These are phyloP conservation scores for Bombycilla garrulus DNA, from an alignment of 2,113 vertebrate species.

Conservation along the genomic window DNA sequence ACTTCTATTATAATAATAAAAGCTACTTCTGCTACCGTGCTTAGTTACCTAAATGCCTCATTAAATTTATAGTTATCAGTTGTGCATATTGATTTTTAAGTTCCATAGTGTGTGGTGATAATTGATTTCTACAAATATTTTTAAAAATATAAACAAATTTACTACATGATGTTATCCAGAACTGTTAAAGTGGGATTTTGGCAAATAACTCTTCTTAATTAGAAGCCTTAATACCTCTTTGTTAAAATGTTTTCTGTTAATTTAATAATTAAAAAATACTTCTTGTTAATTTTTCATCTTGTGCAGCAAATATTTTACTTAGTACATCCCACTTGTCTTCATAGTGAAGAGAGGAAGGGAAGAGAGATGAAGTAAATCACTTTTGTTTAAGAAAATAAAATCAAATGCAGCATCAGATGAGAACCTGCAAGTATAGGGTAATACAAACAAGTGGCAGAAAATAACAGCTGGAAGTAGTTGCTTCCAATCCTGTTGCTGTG, in stretches of 20 bases:
- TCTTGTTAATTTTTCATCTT: background rate
- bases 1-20: background rate
- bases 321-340: rapidly evolving
- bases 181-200: background rate
- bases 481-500: background rate
- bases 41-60: background rate
- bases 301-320: background rate
- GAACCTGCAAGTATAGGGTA: background rate
- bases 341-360: background rate
- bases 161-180: background rate
- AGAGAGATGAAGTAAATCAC: background rate
- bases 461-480: background rate
- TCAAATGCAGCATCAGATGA: background rate
- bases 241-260: background rate
- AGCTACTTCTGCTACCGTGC: background rate
- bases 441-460: background rate
- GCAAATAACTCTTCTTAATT: background rate
- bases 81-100: background rate
- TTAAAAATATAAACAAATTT: background rate
- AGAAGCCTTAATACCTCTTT: background rate
- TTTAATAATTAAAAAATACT: background rate
- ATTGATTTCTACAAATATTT: background rate
- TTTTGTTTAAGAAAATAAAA: background rate
- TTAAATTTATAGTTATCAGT: background rate
- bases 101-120: background rate